Percentiles rank a stretch among this genome's conserved stretches.
These are phyloP conservation scores for Meleagris gallopavo DNA, from an alignment of 2,113 vertebrate species.

Conservation along the genomic window DNA sequence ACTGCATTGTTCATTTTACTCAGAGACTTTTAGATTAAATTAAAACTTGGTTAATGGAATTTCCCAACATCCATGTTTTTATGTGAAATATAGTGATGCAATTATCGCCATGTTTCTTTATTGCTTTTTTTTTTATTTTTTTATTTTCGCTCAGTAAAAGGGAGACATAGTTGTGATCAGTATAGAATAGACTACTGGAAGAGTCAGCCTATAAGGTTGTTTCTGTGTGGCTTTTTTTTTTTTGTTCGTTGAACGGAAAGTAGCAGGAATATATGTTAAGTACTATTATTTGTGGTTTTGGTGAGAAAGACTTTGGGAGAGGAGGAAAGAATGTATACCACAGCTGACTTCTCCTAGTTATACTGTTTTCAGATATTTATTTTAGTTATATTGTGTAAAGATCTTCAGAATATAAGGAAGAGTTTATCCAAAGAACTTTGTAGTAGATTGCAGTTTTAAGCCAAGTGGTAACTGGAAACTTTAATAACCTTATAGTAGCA, in stretches of 20 bases:
- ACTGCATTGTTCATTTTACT: background rate
- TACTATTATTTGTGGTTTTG: background rate
- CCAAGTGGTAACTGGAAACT: background rate
- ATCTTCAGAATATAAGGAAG: background rate
- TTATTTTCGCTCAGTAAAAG: background rate
- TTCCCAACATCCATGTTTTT: background rate
- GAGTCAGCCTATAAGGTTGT: background rate
- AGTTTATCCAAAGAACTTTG: background rate
- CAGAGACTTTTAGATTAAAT: background rate
- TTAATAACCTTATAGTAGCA: background rate
- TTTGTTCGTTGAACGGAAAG: background rate
- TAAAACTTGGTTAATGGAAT: background rate
- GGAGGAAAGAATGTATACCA: background rate
- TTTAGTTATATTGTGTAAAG: background rate
- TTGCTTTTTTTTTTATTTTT: background rate
- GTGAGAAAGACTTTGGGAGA: background rate
- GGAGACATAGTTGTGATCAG: background rate
- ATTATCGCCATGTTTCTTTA: background rate
- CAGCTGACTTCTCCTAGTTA: background rate
- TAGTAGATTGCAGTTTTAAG: background rate
- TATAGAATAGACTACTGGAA: rapidly evolving
- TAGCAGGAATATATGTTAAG: background rate
- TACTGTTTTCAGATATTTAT: background rate
- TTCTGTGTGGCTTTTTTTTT: background rate
- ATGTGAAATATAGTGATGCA: background rate